Evolutionary conservation across 2,797 vertebrate genomes (phyloP).

Genomic region (Acipenser oxyrinchus): DNA sequence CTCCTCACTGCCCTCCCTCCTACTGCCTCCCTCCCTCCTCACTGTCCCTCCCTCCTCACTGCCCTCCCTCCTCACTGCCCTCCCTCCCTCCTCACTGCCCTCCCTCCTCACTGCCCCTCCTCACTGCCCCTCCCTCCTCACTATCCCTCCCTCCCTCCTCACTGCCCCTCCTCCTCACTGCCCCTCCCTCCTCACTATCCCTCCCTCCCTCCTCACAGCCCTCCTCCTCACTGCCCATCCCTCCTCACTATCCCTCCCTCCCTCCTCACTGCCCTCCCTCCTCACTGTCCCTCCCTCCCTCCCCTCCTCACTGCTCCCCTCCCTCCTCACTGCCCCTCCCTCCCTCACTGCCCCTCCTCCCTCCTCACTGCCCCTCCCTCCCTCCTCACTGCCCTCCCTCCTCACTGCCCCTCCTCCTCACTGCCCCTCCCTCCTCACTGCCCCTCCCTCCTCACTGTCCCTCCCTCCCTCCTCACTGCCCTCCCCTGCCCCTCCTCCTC

Average conservation of each 20-base stretch:
- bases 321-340: not conserved
- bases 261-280: constrained; percentile 87
- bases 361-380: not conserved
- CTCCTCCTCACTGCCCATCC: no score
- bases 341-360: not conserved
- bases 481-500: not conserved
- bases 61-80: not conserved
- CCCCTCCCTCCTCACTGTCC: not conserved
- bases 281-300: not conserved
- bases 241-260: no score
- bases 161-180: not conserved
- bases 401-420: not conserved
- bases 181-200: not conserved
- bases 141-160: no score
- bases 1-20: constrained; percentile 66
- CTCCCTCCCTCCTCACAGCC: not conserved
- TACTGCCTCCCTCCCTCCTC: not conserved
- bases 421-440: not conserved
- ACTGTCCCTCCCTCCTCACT: not conserved
- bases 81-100: not conserved
- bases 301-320: not conserved
- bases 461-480: not conserved
- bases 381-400: not conserved
- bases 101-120: not conserved
- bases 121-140: not conserved